phyloP scores from a whole-genome alignment of 2,113 vertebrate species.

The Sakesphorus luctuosus region DNA sequence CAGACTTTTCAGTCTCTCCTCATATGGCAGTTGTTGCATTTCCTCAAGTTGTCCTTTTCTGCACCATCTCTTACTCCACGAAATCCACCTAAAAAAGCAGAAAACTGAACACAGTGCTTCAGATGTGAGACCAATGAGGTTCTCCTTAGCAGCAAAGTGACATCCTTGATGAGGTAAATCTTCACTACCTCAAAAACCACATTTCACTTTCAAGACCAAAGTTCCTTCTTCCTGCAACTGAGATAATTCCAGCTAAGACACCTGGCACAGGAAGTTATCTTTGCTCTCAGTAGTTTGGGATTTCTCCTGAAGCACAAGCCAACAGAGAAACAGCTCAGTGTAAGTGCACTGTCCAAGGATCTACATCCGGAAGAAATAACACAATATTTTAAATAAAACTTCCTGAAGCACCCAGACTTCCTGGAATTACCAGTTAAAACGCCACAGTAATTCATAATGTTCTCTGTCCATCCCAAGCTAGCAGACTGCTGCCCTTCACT shows the following conservation, averaged over 20 bases:
- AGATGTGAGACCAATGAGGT: not conserved
- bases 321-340: not conserved
- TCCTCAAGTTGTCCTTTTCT: not conserved
- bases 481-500: not conserved
- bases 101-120: not conserved
- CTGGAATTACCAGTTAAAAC: constrained; percentile 4
- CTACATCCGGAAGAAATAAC: not conserved
- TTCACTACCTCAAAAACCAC: not conserved
- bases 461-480: not conserved
- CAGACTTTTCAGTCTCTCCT: not conserved
- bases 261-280: constrained; percentile 18
- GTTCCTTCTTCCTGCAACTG: not conserved
- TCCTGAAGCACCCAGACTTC: constrained; percentile 53
- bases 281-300: not conserved
- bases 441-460: not conserved
- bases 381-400: not conserved
- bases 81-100: not conserved
- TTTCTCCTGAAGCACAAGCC: not conserved
- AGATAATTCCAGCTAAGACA: not conserved
- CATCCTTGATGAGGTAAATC: not conserved
- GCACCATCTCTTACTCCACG: not conserved
- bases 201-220: not conserved
- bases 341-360: not conserved
- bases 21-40: not conserved
- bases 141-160: not conserved